Conservation (phyloP, 2,797 vertebrate genomes). For the Leptodactylus fallax region DNA sequence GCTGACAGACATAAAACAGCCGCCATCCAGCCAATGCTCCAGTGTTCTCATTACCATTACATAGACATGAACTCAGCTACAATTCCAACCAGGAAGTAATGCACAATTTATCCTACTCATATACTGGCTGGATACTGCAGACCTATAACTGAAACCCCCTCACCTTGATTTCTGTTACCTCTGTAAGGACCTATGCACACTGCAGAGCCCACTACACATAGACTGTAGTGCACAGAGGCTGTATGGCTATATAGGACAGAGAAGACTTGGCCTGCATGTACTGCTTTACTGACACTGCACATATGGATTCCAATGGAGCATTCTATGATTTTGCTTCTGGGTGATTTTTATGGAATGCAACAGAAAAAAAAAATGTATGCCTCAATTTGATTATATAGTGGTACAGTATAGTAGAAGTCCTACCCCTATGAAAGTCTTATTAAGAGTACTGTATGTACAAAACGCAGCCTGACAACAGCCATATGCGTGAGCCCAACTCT, state of each 20-base stretch:
- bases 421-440: background rate
- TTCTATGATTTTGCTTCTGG: background rate
- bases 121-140: background rate
- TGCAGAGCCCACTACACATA: background rate
- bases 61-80: background rate
- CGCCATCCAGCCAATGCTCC: background rate
- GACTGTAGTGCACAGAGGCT: background rate
- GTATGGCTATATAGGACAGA: too few relatives aligned
- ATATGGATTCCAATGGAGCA: too few relatives aligned
- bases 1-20: constrained; percentile 47
- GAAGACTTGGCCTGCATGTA: too few relatives aligned
- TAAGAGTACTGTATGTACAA: background rate
- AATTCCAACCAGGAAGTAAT: background rate
- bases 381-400: too few relatives aligned
- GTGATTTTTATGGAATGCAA: background rate
- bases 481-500: background rate
- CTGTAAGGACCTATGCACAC: background rate
- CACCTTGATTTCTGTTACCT: background rate
- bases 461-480: background rate
- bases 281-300: background rate
- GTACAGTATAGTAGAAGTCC: background rate
- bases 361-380: background rate
- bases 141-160: background rate
- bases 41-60: constrained; percentile 20
- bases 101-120: background rate